Conservation (phyloP, 2,113 vertebrate species). For the Grammomys surdaster region DNA sequence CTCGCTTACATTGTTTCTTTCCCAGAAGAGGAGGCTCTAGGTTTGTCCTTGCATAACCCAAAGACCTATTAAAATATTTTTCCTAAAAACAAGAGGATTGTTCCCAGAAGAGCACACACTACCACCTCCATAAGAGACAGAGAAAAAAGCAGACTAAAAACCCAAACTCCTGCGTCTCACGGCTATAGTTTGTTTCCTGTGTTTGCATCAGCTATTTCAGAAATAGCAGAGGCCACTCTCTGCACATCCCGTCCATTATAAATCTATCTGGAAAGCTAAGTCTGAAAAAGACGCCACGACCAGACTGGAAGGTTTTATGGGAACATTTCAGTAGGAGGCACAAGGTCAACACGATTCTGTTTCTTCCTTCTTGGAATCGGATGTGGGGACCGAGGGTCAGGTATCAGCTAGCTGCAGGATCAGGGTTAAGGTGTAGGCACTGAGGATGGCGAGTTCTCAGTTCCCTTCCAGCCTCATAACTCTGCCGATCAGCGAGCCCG, state of each 20-base stretch:
- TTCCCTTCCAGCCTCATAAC: background rate
- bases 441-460: background rate
- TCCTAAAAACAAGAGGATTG: constrained; percentile 62
- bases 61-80: constrained; percentile 55
- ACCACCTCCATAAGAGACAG: constrained; percentile 37
- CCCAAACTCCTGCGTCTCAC: background rate
- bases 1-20: constrained; percentile 3
- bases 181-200: background rate
- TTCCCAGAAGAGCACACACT: constrained; percentile 27
- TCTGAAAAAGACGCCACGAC: background rate
- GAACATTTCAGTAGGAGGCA: background rate
- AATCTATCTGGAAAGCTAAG: constrained; percentile 6
- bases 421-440: background rate
- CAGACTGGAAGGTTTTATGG: background rate
- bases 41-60: constrained; percentile 39
- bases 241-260: background rate
- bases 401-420: background rate
- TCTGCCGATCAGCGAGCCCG: background rate
- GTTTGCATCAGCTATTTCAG: background rate
- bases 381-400: background rate
- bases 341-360: background rate
- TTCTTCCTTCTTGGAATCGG: background rate
- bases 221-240: constrained; percentile 13
- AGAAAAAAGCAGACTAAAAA: constrained; percentile 21
- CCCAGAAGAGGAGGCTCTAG: constrained; percentile 30